Conservation (phyloP, 2,888 invertebrate species). For the Heliothis peltigera region DNA sequence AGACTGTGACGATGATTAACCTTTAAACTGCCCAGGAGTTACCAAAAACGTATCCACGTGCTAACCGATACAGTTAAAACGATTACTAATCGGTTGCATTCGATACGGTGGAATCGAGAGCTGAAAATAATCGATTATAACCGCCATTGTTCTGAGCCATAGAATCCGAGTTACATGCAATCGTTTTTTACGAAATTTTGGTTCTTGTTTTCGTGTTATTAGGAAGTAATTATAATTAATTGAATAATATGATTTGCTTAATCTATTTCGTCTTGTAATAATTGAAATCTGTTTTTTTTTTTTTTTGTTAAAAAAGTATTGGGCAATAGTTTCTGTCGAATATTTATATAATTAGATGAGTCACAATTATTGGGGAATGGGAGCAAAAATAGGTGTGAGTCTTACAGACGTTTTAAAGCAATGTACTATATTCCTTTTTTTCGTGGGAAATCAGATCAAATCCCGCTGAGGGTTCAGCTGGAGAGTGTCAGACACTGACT, state of each 20-base stretch:
- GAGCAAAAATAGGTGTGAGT: too few relatives aligned
- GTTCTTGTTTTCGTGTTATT: slow-evolving; percentile 25
- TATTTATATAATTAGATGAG: not conserved
- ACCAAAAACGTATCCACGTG: slow-evolving; percentile 47
- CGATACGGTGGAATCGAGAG: slow-evolving; percentile 42
- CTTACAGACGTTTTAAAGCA: too few relatives aligned
- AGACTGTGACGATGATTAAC: not conserved
- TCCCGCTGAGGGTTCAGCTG: too few relatives aligned
- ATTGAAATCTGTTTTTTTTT: slow-evolving; percentile 23
- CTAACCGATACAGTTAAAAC: slow-evolving; percentile 52
- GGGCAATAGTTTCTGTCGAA: not conserved
- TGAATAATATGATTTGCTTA: slow-evolving; percentile 20
- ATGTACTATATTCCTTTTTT: too few relatives aligned
- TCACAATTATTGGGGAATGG: too few relatives aligned
- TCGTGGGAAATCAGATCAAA: too few relatives aligned
- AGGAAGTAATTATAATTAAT: slow-evolving; percentile 37
- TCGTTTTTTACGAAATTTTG: slow-evolving; percentile 44
- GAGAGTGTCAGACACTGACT: too few relatives aligned
- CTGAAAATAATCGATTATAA: slow-evolving; percentile 41
- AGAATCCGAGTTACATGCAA: slow-evolving; percentile 42
- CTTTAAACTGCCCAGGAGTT: slow-evolving; percentile 9
- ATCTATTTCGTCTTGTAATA: slow-evolving; percentile 11
- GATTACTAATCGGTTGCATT: slow-evolving; percentile 52
- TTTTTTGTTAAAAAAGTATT: not conserved
- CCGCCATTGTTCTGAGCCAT: slow-evolving; percentile 28